Percentiles rank a stretch among this genome's conserved stretches.
phyloP scores from a whole-genome alignment of 2,797 vertebrate species.

The Hoplostethus atlanticus region DNA sequence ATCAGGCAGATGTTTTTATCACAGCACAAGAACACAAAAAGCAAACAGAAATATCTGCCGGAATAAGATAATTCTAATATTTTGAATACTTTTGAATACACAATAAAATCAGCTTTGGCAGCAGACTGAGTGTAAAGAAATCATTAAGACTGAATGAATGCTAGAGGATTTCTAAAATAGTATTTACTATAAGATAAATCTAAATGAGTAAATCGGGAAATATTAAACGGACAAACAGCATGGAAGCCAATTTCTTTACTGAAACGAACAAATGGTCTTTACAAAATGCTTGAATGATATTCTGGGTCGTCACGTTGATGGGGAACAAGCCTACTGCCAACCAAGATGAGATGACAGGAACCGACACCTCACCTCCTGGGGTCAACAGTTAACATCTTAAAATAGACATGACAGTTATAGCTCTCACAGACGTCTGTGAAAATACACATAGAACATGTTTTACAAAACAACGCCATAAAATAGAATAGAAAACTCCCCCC shows the following conservation, averaged over 20 bases:
- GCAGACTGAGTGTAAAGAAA: too few species aligned
- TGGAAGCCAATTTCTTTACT: constrained; percentile 73
- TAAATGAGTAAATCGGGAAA: background rate
- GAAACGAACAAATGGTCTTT: constrained; percentile 64
- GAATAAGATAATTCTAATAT: too few species aligned
- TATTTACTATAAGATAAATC: too few species aligned
- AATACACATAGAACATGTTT: constrained; percentile 70
- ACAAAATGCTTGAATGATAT: constrained; percentile 68
- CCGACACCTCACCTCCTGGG: constrained; percentile 33
- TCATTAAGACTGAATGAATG: too few species aligned
- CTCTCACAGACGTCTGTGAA: constrained; percentile 63
- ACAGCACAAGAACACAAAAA: too few species aligned
- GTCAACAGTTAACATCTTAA: constrained; percentile 57
- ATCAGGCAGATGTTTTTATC: too few species aligned
- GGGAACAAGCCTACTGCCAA: background rate
- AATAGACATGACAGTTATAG: constrained; percentile 75
- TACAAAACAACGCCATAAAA: constrained; percentile 76
- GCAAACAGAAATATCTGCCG: too few species aligned
- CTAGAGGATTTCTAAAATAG: too few species aligned
- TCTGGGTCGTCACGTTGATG: constrained; percentile 31
- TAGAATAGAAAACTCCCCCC: constrained; percentile 56
- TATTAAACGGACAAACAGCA: constrained; percentile 11
- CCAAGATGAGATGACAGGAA: constrained; percentile 32
- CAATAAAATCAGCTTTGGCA: too few species aligned
- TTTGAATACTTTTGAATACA: too few species aligned